Percentiles rank a stretch among this genome's conserved stretches.
Evolutionary conservation across 2,888 invertebrate species (phyloP).

Genomic region (Carpatolechia fugitivella): DNA sequence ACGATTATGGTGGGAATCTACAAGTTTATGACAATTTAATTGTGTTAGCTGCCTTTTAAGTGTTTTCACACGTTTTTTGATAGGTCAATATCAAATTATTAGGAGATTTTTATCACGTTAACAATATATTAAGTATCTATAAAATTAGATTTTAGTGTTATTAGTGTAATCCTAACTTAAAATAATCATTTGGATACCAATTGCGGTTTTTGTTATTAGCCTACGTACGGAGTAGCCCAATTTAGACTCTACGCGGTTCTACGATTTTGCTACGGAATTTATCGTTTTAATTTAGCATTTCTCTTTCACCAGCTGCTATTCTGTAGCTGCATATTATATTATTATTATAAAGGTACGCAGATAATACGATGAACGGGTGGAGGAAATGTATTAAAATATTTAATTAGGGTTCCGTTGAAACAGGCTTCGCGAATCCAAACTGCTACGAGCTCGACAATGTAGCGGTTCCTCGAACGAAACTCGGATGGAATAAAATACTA

Average conservation of each 20-base stretch:
- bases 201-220: too few relatives aligned
- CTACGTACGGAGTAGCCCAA: too few relatives aligned
- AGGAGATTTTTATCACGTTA: conserved; percentile 13
- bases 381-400: conserved; percentile 69
- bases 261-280: conserved; percentile 16
- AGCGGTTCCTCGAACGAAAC: conserved; percentile 53
- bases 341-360: conserved; percentile 35
- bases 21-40: conserved; percentile 65
- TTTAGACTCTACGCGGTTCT: too few relatives aligned
- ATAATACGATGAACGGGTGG: conserved; percentile 50
- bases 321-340: conserved; percentile 17
- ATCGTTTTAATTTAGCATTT: conserved; percentile 44
- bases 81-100: conserved; percentile 39
- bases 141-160: not conserved
- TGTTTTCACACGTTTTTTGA: conserved; percentile 41
- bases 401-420: conserved; percentile 61
- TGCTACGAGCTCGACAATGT: conserved; percentile 49
- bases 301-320: conserved; percentile 25
- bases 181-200: not conserved
- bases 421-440: conserved; percentile 51
- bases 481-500: conserved; percentile 54
- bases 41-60: conserved; percentile 51
- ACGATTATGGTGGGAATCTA: conserved; percentile 67
- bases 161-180: not conserved
- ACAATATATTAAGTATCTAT: conserved; percentile 10